Evolutionary conservation across 2,797 vertebrate species (phyloP).

Genomic region (Distichodus sexfasciatus): DNA sequence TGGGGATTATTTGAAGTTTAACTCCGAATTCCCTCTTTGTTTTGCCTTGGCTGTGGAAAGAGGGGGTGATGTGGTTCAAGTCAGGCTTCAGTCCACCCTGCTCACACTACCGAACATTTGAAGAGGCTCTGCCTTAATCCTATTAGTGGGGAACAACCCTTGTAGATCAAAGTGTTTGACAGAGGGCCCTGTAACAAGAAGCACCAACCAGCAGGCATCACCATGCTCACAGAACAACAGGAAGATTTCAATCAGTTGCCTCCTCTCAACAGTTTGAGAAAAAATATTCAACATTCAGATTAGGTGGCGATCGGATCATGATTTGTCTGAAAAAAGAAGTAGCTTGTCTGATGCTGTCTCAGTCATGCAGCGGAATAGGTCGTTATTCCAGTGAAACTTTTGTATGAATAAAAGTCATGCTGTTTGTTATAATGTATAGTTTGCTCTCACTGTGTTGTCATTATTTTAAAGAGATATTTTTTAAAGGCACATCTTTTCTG

Average conservation of each 20-base stretch:
- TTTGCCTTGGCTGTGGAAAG: conserved; percentile 26
- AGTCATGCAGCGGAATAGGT: not conserved
- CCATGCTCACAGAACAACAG: not conserved
- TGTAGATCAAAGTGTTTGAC: conserved; percentile 52
- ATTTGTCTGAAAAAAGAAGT: not conserved
- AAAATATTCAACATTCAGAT: not conserved
- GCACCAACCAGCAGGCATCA: conserved; percentile 15
- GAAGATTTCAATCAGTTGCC: conserved; percentile 12
- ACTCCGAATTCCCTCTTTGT: not conserved
- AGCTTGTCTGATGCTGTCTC: not conserved
- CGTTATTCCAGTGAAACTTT: conserved; percentile 8
- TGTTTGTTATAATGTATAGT: conserved; percentile 6
- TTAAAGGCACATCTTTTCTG: not conserved
- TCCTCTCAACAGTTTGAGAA: not conserved
- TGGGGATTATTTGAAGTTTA: conserved; percentile 21
- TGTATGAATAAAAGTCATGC: conserved; percentile 4
- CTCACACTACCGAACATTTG: conserved; percentile 59
- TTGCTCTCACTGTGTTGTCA: conserved; percentile 13
- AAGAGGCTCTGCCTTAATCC: conserved; percentile 63
- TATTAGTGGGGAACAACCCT: conserved; percentile 59
- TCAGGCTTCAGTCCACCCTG: conserved; percentile 36
- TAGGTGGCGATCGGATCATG: not conserved
- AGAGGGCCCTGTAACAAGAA: conserved; percentile 3
- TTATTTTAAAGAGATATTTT: not conserved
- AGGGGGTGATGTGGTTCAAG: conserved; percentile 18